These are phyloP conservation scores for Thymallus thymallus DNA, from an alignment of 2,113 vertebrate species.

Conservation along the genomic window DNA sequence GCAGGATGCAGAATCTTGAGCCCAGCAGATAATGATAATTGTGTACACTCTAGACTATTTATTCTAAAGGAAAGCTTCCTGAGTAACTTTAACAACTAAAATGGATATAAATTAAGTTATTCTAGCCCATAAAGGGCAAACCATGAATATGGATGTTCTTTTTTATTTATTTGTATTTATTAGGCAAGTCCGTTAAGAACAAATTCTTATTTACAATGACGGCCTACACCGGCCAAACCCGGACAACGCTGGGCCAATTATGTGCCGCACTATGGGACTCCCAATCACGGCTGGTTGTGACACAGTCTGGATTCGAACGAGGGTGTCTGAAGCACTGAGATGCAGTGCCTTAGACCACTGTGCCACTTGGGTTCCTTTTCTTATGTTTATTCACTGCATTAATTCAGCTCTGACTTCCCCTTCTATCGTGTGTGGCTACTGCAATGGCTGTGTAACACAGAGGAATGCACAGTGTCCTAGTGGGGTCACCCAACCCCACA, in stretches of 20 bases:
- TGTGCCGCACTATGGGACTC: no score
- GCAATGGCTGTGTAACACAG: conserved; percentile 22
- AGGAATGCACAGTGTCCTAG: conserved; percentile 1
- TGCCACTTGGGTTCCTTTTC: no score
- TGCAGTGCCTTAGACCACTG: no score
- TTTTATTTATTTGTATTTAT: no score
- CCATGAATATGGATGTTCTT: neutral
- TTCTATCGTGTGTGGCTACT: conserved; percentile 32
- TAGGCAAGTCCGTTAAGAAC: no score
- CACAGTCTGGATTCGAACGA: no score
- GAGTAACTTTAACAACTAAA: conserved; percentile 28
- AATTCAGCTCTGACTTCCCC: conserved; percentile 4
- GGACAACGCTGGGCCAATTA: no score
- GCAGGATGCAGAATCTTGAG: conserved; percentile 78
- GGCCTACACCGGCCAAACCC: no score
- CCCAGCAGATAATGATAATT: conserved; percentile 73
- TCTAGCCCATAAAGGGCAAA: conserved; percentile 23
- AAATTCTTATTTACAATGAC: no score
- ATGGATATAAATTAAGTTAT: conserved; percentile 4
- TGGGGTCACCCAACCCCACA: conserved; percentile 26
- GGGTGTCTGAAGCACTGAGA: no score
- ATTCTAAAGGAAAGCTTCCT: conserved; percentile 18
- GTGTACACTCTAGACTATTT: conserved; percentile 37
- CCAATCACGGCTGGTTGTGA: no score
- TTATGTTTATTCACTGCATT: conserved; percentile 5